These are phyloP conservation scores for Rhyacophila brunnea DNA, from an alignment of 1,140 invertebrate genomes.

Conservation along the genomic window DNA sequence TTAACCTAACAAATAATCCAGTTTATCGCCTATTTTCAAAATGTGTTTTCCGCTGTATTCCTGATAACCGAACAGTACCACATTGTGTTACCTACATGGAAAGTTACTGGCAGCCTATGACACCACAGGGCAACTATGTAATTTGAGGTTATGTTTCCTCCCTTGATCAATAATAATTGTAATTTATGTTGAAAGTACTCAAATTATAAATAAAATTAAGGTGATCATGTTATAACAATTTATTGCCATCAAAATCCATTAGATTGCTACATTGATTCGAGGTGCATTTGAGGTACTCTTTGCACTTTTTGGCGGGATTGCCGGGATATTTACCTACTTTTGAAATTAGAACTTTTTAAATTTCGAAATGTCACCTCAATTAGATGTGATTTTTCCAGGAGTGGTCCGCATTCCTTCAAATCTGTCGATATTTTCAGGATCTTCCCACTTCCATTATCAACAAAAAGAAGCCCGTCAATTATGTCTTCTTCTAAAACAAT, in stretches of 20 bases:
- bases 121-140: too few species aligned
- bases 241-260: not conserved
- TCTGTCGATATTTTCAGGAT: constrained; percentile 45
- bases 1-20: too few species aligned
- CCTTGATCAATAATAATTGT: too few species aligned
- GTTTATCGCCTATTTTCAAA: too few species aligned
- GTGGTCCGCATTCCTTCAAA: constrained; percentile 45
- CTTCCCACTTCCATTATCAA: constrained; percentile 40
- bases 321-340: not conserved
- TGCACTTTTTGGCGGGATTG: not conserved
- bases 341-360: constrained; percentile 9
- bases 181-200: too few species aligned
- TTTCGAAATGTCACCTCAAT: constrained; percentile 42
- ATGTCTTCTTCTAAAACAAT: constrained; percentile 45
- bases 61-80: too few species aligned
- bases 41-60: too few species aligned
- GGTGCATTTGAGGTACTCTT: not conserved
- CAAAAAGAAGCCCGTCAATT: constrained; percentile 44
- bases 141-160: too few species aligned
- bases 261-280: not conserved
- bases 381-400: constrained; percentile 46
- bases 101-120: too few species aligned
- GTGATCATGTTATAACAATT: not conserved
- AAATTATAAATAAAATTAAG: not conserved
- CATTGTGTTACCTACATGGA: too few species aligned